Evolutionary conservation across 64 coral and sea anemone genomes (phyloP).

Genomic region (Pocillopora verrucosa): DNA sequence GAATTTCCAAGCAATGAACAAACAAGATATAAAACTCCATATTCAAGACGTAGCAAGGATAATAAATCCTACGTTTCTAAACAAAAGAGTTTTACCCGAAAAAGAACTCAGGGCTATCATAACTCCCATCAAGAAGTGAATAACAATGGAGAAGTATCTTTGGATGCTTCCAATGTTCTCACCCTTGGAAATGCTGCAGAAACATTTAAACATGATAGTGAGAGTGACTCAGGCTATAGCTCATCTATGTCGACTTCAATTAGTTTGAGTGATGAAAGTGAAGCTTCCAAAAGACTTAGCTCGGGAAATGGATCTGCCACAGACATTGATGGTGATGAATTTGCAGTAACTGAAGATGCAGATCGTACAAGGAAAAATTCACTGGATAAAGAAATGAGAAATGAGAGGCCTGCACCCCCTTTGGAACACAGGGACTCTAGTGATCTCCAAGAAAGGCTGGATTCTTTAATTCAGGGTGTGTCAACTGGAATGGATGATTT

Average conservation of each 20-base stretch:
- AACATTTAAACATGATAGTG: slow-evolving; percentile 17
- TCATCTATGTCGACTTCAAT: slow-evolving; percentile 75
- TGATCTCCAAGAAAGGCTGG: slow-evolving; percentile 61
- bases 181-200: background rate
- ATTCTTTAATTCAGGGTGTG: slow-evolving; percentile 68
- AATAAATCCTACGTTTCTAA: slow-evolving; percentile 57
- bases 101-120: background rate
- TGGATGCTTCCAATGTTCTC: background rate
- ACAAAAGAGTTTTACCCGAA: slow-evolving; percentile 76
- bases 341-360: background rate
- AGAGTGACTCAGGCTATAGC: slow-evolving; percentile 83
- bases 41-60: slow-evolving; percentile 50
- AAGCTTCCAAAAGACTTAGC: slow-evolving; percentile 27
- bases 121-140: slow-evolving; percentile 28
- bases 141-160: slow-evolving; percentile 8
- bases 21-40: slow-evolving; percentile 55
- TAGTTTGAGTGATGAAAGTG: slow-evolving; percentile 65
- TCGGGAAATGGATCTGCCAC: slow-evolving; percentile 27
- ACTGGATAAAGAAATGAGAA: slow-evolving; percentile 15
- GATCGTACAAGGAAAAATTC: background rate
- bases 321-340: slow-evolving; percentile 41
- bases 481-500: slow-evolving; percentile 1
- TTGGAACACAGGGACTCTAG: slow-evolving; percentile 53
- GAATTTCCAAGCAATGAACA: background rate
- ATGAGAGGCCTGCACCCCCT: background rate